phyloP scores from a whole-genome alignment of 2,113 vertebrate species.

The Pterophyllum scalare region DNA sequence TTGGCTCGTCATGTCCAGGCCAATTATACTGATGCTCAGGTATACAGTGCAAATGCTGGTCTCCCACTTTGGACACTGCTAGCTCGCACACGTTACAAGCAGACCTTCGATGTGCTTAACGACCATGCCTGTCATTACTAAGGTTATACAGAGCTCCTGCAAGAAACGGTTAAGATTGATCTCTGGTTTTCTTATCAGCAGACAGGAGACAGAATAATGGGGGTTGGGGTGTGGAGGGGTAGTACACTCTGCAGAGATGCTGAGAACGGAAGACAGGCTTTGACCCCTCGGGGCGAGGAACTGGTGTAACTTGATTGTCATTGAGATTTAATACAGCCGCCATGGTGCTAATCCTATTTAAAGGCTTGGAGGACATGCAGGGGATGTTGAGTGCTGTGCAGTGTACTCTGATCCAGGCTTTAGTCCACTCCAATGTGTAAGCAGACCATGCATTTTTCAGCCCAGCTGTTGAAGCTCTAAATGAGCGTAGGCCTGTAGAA shows the following conservation, averaged over 20 bases:
- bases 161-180: constrained; percentile 41
- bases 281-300: constrained; percentile 27
- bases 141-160: background rate
- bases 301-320: constrained; percentile 68
- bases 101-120: background rate
- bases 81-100: background rate
- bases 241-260: constrained; percentile 7
- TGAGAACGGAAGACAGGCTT: constrained; percentile 39
- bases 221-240: background rate
- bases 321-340: constrained; percentile 69
- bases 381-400: constrained; percentile 27
- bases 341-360: constrained; percentile 71
- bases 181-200: constrained; percentile 41
- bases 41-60: background rate
- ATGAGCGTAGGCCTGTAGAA: background rate
- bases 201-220: constrained; percentile 43
- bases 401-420: constrained; percentile 30
- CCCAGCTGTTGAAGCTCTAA: background rate
- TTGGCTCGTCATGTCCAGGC: background rate
- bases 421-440: constrained; percentile 10
- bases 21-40: background rate
- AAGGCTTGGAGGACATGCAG: constrained; percentile 46
- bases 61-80: background rate
- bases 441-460: constrained; percentile 21
- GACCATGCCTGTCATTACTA: background rate